phyloP scores from a whole-genome alignment of 2,888 invertebrate species.

The Amphipoea lucens region DNA sequence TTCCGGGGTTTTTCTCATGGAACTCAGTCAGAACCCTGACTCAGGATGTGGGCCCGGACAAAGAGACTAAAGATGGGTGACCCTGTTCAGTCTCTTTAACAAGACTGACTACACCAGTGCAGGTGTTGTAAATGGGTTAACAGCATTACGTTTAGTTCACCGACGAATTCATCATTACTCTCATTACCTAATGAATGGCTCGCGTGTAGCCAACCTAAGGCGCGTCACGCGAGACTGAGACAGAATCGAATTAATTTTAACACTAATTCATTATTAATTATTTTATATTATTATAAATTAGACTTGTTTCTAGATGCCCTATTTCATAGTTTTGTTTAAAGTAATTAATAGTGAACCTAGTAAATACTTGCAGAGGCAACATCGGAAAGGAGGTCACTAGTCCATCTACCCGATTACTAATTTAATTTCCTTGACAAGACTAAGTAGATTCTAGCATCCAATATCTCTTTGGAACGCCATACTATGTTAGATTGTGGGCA shows the following conservation, averaged over 20 bases:
- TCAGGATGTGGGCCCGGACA: too few relatives aligned
- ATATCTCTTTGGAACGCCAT: neutral
- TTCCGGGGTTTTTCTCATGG: neutral
- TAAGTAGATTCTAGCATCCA: neutral
- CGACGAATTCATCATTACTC: conserved; percentile 43
- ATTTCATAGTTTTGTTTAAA: conserved; percentile 6
- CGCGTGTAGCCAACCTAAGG: conserved; percentile 53
- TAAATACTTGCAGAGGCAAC: neutral
- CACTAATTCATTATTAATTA: conserved; percentile 55
- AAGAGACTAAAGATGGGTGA: neutral
- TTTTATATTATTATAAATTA: conserved; percentile 20
- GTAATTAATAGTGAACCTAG: conserved; percentile 15
- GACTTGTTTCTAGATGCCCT: neutral
- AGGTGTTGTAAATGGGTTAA: conserved; percentile 21
- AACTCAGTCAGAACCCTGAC: neutral
- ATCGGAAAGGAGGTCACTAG: conserved; percentile 9
- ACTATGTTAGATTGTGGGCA: neutral
- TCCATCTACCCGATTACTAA: neutral
- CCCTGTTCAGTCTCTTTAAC: neutral
- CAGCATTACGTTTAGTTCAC: conserved; percentile 19
- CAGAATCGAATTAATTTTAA: conserved; percentile 47
- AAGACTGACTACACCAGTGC: neutral
- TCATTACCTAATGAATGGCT: conserved; percentile 56
- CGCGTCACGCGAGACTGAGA: conserved; percentile 24
- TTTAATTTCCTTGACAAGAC: neutral